A percentile compares a stretch with the other conserved stretches of the same genome.
These are phyloP conservation scores for Sinotaia quadrata DNA, from an alignment of 2,888 invertebrate genomes.

Conservation along the genomic window DNA sequence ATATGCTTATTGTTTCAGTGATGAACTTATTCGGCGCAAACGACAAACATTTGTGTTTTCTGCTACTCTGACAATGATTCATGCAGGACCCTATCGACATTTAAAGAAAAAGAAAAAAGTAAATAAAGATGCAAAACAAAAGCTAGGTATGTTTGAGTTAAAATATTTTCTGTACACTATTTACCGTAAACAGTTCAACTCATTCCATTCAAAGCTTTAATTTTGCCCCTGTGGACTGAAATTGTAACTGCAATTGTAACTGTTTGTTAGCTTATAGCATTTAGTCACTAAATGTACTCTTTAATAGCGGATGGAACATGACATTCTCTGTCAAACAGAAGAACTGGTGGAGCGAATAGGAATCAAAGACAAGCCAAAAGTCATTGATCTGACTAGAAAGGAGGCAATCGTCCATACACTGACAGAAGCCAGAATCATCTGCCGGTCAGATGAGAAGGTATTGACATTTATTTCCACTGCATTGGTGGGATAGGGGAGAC, in stretches of 20 bases:
- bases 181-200: no score
- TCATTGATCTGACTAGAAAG: constrained; percentile 90
- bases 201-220: no score
- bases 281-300: no score
- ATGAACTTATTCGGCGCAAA: constrained; percentile 61
- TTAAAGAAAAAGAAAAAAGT: constrained; percentile 66
- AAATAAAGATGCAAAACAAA: constrained; percentile 68
- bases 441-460: constrained; percentile 71
- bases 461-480: no score
- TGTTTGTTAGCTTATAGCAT: no score
- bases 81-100: constrained; percentile 80
- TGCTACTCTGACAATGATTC: constrained; percentile 93
- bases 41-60: constrained; percentile 98
- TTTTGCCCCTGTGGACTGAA: no score
- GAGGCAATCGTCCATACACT: constrained; percentile 86
- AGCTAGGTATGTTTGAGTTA: constrained; percentile 71
- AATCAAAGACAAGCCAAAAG: constrained; percentile 87
- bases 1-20: no score
- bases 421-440: constrained; percentile 85
- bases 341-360: constrained; percentile 85
- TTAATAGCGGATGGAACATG: no score
- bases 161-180: no score
- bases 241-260: no score
- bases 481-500: no score
- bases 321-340: constrained; percentile 74